Conservation (phyloP, 2,888 invertebrate species). For the Brachypalpus laphriformis region DNA sequence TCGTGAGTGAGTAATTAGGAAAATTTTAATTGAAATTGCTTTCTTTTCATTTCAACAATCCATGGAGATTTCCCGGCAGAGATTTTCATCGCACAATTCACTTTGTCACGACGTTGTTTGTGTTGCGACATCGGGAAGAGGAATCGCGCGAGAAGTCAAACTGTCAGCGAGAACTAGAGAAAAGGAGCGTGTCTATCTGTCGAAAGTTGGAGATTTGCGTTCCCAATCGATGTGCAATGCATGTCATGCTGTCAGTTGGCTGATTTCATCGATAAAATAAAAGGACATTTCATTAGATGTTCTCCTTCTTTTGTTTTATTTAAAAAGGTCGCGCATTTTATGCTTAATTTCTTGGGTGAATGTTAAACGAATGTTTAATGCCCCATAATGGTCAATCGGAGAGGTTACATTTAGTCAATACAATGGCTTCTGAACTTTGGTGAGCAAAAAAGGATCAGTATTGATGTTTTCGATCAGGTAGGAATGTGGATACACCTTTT, state of each 20-base stretch:
- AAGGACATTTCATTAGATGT: conserved; percentile 1
- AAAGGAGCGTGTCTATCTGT: conserved; percentile 33
- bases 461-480: not conserved
- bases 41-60: conserved; percentile 26
- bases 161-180: not conserved
- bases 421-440: conserved; percentile 21
- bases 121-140: not conserved
- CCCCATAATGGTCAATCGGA: conserved; percentile 33
- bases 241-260: conserved; percentile 48
- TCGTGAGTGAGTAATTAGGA: conserved; percentile 69
- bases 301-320: not conserved
- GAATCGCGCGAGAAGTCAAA: not conserved
- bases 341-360: not conserved
- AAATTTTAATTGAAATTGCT: conserved; percentile 71
- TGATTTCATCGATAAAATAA: conserved; percentile 21
- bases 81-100: conserved; percentile 14
- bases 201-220: conserved; percentile 23
- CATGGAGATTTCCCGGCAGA: conserved; percentile 25
- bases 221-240: conserved; percentile 18
- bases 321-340: not conserved
- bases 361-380: conserved; percentile 22
- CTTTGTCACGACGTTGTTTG: conserved; percentile 39
- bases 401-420: conserved; percentile 10
- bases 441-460: not conserved
- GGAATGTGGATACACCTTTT: not conserved